Evolutionary conservation across 2,888 invertebrate species (phyloP).

Genomic region (Dione juno): DNA sequence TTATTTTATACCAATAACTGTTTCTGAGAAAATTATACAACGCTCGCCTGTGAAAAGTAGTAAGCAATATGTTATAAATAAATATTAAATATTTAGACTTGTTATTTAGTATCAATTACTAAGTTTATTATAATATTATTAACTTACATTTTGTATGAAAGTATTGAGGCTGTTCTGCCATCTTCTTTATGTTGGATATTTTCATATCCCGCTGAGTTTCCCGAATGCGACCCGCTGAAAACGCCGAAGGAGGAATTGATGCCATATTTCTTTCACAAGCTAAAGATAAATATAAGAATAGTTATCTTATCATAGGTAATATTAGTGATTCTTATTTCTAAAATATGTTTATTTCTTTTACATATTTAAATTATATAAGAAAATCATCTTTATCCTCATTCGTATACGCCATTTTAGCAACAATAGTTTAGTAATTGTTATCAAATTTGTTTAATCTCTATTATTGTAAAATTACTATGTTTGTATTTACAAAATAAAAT

Average conservation of each 20-base stretch:
- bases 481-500: neutral
- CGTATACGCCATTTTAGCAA: neutral
- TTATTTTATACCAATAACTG: neutral
- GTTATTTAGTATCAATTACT: neutral
- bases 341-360: neutral
- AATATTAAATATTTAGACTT: neutral
- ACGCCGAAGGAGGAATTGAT: constrained; percentile 90
- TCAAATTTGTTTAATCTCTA: neutral
- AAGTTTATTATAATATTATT: neutral
- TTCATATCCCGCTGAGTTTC: constrained; percentile 83
- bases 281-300: constrained; percentile 51
- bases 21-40: neutral
- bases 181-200: constrained; percentile 77
- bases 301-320: neutral
- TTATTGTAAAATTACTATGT: neutral
- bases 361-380: no score
- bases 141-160: constrained; percentile 69
- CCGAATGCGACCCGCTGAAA: constrained; percentile 88
- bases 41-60: neutral
- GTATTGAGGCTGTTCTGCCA: constrained; percentile 62
- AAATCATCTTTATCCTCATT: no score
- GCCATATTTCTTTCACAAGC: constrained; percentile 85
- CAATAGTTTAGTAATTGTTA: neutral
- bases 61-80: neutral
- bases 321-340: neutral